These are phyloP conservation scores for Athetis lepigone DNA, from an alignment of 2,888 invertebrate genomes.

Conservation along the genomic window DNA sequence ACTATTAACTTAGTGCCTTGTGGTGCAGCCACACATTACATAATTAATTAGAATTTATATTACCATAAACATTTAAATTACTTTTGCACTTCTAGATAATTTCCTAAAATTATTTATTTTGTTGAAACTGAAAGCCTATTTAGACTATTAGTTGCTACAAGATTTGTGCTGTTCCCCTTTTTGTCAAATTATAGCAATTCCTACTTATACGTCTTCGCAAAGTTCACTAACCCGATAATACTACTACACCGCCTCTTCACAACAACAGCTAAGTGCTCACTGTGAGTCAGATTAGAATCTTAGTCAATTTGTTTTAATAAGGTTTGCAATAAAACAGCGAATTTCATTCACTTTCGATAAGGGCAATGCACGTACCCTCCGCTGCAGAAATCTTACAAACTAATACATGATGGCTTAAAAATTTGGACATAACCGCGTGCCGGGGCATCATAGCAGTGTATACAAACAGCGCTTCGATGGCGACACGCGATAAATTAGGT, in stretches of 20 bases:
- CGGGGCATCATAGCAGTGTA: constrained; percentile 72
- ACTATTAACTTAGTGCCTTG: constrained; percentile 17
- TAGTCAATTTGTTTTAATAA: constrained; percentile 32
- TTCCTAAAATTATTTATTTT: too few relatives aligned
- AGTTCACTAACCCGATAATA: constrained; percentile 29
- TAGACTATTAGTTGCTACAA: too few relatives aligned
- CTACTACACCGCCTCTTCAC: constrained; percentile 11
- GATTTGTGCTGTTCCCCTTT: too few relatives aligned
- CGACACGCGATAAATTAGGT: constrained; percentile 88
- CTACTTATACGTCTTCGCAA: constrained; percentile 14
- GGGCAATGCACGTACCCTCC: constrained; percentile 24
- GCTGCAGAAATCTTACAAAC: constrained; percentile 48
- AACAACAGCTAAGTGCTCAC: constrained; percentile 14
- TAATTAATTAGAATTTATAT: constrained; percentile 13
- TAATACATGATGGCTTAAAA: constrained; percentile 64
- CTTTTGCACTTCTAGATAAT: not conserved
- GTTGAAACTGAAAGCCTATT: too few relatives aligned
- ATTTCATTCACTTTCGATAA: constrained; percentile 37
- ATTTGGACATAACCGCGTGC: constrained; percentile 67
- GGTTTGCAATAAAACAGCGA: constrained; percentile 21
- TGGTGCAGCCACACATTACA: not conserved
- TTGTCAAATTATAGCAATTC: too few relatives aligned
- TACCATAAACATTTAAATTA: not conserved
- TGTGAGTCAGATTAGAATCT: constrained; percentile 37
- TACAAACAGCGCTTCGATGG: constrained; percentile 80